Conservation (phyloP, 2,797 vertebrate genomes). For the Limnodromus scolopaceus region DNA sequence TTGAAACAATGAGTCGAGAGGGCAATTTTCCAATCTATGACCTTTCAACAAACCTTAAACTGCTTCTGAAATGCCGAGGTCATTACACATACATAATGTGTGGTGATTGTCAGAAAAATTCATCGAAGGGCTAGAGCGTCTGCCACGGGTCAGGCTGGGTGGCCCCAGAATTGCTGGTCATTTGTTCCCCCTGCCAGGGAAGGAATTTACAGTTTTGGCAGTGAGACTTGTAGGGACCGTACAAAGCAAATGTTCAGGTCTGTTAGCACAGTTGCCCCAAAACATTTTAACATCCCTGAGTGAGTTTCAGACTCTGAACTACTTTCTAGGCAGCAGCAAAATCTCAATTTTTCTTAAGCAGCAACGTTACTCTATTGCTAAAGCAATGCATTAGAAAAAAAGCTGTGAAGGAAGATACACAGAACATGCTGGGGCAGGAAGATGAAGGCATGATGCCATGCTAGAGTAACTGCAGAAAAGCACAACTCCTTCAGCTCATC, state of each 20-base stretch:
- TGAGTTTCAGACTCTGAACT: neutral
- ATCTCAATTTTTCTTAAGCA: neutral
- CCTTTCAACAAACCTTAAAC: neutral
- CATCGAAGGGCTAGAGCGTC: rapidly evolving
- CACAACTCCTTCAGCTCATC: neutral
- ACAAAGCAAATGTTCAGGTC: neutral
- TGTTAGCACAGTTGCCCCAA: neutral
- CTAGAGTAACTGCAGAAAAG: neutral
- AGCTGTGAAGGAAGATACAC: neutral
- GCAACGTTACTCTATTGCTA: no score
- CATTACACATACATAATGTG: neutral
- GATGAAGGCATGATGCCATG: neutral
- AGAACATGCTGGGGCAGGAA: neutral
- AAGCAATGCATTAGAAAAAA: neutral
- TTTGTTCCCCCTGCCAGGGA: neutral
- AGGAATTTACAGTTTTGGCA: neutral
- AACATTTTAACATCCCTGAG: neutral
- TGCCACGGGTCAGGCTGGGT: neutral
- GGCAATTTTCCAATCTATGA: conserved; percentile 1
- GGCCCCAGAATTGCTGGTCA: neutral
- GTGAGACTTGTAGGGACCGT: neutral
- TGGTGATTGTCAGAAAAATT: neutral
- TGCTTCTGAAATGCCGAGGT: neutral
- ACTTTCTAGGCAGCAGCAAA: neutral
- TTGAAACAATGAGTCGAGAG: neutral